These are phyloP conservation scores for Diabrotica undecimpunctata DNA, from an alignment of 1,140 invertebrate genomes.

Conservation along the genomic window DNA sequence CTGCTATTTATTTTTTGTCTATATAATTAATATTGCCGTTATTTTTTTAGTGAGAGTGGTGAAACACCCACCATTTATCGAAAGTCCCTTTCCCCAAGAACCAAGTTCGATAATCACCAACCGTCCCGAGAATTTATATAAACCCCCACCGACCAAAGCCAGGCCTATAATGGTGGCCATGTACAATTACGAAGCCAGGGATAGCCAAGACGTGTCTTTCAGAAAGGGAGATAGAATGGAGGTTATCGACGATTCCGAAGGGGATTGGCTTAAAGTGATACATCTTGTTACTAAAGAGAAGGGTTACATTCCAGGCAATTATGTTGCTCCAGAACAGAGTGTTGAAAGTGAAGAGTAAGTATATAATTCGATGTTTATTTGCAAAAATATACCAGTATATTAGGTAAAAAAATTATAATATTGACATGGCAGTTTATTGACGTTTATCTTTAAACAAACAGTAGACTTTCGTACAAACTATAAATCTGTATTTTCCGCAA, in stretches of 20 bases:
- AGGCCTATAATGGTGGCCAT: conserved; percentile 75
- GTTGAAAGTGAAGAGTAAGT: conserved; percentile 95
- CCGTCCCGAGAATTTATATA: conserved; percentile 13
- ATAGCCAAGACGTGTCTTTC: conserved; percentile 88
- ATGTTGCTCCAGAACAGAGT: conserved; percentile 87
- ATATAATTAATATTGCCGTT: neutral
- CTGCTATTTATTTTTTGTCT: too few species aligned
- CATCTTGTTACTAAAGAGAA: conserved; percentile 78
- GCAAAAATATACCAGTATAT: too few species aligned
- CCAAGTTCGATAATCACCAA: neutral
- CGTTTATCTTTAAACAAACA: too few species aligned
- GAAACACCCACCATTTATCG: neutral
- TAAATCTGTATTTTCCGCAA: too few species aligned
- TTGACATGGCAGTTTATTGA: too few species aligned
- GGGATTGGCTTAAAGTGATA: conserved; percentile 92
- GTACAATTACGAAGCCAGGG: conserved; percentile 86
- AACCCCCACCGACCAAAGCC: conserved; percentile 71
- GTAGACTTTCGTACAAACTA: too few species aligned
- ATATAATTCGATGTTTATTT: too few species aligned
- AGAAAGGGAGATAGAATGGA: conserved; percentile 88
- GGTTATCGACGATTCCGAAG: conserved; percentile 81
- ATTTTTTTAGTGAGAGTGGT: neutral
- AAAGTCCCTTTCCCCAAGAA: neutral
- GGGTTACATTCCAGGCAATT: conserved; percentile 91
- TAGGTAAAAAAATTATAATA: too few species aligned